Evolutionary conservation across 64 coral and sea anemone genomes (phyloP).

Genomic region (Platygyra sinensis): DNA sequence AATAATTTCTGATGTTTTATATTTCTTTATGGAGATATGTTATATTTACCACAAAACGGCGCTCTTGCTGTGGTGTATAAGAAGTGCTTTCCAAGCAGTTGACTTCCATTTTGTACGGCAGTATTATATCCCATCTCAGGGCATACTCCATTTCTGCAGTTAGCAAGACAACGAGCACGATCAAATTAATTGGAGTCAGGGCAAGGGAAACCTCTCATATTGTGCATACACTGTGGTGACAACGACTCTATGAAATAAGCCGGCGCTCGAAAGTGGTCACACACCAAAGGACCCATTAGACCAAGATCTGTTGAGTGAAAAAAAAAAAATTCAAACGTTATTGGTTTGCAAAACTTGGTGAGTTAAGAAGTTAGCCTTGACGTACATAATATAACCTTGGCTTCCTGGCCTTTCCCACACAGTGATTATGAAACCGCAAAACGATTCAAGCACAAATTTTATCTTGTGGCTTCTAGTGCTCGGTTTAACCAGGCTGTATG

Average conservation of each 20-base stretch:
- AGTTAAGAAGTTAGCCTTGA: no score
- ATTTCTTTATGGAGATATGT: neutral
- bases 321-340: neutral
- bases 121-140: slow-evolving; percentile 64
- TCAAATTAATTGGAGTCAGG: slow-evolving; percentile 65
- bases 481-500: no score
- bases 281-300: slow-evolving; percentile 43
- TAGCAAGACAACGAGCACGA: slow-evolving; percentile 65
- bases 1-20: no score
- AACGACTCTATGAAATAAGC: slow-evolving; percentile 74
- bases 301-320: neutral
- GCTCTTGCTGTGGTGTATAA: slow-evolving; percentile 41
- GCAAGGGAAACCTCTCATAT: slow-evolving; percentile 77
- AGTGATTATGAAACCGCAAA: slow-evolving; percentile 4
- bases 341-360: no score
- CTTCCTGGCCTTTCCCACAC: no score
- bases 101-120: slow-evolving; percentile 4
- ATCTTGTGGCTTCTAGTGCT: no score
- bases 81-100: slow-evolving; percentile 59
- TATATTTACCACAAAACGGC: slow-evolving; percentile 74
- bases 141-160: slow-evolving; percentile 39
- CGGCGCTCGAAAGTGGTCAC: slow-evolving; percentile 71
- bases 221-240: slow-evolving; percentile 9
- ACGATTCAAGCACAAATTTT: neutral
- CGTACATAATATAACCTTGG: no score